These are phyloP conservation scores for Pterophyllum scalare DNA, from an alignment of 2,113 vertebrate species.

Conservation along the genomic window DNA sequence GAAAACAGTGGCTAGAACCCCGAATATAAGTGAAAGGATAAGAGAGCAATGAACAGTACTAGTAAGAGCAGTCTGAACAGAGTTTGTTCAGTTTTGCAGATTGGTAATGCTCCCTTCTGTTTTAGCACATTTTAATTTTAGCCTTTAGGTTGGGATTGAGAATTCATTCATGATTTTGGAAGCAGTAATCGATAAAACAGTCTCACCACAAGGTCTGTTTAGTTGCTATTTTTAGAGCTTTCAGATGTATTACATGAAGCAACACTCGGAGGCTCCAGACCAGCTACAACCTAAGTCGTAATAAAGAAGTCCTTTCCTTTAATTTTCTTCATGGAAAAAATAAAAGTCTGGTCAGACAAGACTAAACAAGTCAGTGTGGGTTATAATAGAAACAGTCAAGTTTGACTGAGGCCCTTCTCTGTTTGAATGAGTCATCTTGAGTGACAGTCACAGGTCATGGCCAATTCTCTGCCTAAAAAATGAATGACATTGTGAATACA, in stretches of 20 bases:
- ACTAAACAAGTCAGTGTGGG: not conserved
- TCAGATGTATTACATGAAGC: not conserved
- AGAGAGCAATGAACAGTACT: not conserved
- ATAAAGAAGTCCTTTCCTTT: constrained; percentile 5
- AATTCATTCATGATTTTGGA: not conserved
- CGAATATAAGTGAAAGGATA: not conserved
- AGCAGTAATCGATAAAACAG: not conserved
- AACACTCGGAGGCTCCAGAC: not conserved
- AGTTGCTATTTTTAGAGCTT: not conserved
- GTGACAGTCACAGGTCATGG: constrained; percentile 20
- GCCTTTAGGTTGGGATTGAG: not conserved
- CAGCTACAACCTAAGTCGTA: not conserved
- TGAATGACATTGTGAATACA: constrained; percentile 29
- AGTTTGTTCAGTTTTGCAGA: not conserved
- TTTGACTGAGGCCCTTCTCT: not conserved
- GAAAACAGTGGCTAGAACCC: not conserved
- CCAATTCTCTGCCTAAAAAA: constrained; percentile 41
- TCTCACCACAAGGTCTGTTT: not conserved
- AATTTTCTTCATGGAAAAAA: not conserved
- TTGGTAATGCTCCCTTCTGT: not conserved
- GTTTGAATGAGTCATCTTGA: constrained; percentile 34
- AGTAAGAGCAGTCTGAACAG: not conserved
- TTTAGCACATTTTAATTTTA: not conserved
- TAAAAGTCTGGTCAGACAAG: not conserved
- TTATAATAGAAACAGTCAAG: constrained; percentile 5